phyloP scores from a whole-genome alignment of 2,113 vertebrate genomes.

The Centrocercus urophasianus region DNA sequence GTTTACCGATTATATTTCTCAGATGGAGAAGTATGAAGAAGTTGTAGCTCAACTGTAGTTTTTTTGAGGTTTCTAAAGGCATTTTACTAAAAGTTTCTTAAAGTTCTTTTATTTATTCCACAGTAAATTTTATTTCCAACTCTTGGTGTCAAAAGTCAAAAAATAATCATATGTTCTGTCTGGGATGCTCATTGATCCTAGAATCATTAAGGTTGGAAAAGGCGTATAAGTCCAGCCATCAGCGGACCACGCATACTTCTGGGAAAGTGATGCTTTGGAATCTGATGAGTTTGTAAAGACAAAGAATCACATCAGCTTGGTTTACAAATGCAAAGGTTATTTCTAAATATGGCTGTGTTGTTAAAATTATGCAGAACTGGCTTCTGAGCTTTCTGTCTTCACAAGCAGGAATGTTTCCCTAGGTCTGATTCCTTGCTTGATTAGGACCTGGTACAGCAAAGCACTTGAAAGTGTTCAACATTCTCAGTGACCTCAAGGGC shows the following conservation, averaged over 20 bases:
- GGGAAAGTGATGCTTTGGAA: background rate
- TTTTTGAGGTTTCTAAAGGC: background rate
- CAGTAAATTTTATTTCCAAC: background rate
- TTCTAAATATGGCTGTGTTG: background rate
- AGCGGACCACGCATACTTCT: background rate
- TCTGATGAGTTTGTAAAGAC: background rate
- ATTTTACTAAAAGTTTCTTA: background rate
- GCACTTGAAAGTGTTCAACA: background rate
- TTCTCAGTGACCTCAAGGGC: background rate
- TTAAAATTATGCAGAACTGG: background rate
- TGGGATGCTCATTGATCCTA: background rate
- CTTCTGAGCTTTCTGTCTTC: background rate
- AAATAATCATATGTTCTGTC: background rate
- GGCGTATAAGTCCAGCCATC: too few species aligned
- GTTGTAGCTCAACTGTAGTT: background rate
- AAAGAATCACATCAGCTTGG: background rate
- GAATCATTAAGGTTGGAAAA: too few species aligned
- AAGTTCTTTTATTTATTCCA: background rate
- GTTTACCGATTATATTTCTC: background rate
- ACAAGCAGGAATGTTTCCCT: background rate
- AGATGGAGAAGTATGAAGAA: background rate
- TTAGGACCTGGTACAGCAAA: background rate
- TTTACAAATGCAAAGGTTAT: background rate
- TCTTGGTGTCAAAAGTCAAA: background rate
- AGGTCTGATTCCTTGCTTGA: background rate